Base-by-base conservation (phyloP, 1,140 invertebrate species). In the Drosophila murphyi region DNA sequence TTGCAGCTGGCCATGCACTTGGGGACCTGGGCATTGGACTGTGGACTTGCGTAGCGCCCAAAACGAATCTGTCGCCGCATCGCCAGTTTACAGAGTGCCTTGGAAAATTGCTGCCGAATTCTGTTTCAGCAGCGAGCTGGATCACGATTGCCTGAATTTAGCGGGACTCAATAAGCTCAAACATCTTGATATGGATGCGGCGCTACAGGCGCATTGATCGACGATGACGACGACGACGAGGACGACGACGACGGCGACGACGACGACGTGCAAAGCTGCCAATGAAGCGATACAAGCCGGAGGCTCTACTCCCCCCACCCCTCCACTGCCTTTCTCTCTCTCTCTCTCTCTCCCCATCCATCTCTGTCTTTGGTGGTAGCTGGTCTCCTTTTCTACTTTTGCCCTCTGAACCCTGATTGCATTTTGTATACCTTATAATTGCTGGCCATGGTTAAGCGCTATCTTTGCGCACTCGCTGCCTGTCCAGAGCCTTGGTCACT, bases 21-120 rank as follows among this genome's bases (percentile, higher is more conserved):
- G 39, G 34, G 47, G 4, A 75, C 52, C 47, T 69, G 60, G 28
- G 8, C 8, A 6, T 3, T 5, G 45, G 48, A 32, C 60, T 83
- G 28, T 52, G 35, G 54, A 43, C 54, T 43, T 60, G 82, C 80
- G 85, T 88, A 78, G 75, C 73, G 48, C 54, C 73, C 85, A 88
- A 78, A 85, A 90, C 78, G 85, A 90, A 90, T 82, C 86, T 90
- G 86, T 90, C 87, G 86, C 87, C 74, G 82, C 70, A 78, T 83
- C 62, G 73, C 54, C 43, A 48, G 52, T 50, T 45, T 10, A 29
- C 61, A 45, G 2, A 34, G 51, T 74, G 77, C 72, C 57, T 39
- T 55, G 45, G 48, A 43, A 78, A 82, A 70, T 70, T 82, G 82
- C 82, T 79, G 76, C 76, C 80, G 80, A 78, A 78, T 83, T 82